Base-by-base conservation (phyloP, 2,888 invertebrate species). In the Pterostichus niger region DNA sequence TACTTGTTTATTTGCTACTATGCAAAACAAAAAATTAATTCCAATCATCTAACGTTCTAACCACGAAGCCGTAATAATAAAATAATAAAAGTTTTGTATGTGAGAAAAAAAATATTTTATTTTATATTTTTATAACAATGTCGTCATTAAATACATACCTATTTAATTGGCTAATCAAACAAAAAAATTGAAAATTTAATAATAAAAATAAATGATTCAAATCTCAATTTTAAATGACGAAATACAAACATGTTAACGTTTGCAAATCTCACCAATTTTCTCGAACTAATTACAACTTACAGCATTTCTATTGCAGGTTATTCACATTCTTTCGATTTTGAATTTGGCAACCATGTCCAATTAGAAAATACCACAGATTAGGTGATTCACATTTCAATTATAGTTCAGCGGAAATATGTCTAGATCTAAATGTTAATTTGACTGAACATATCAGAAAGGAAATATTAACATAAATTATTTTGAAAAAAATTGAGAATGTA, bases 371-470 rank as follows among this genome's bases (percentile, higher is more conserved):
- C 56, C 15, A 6, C 56, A 17, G 24, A 56, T 17, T 56, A 56
- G 17, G 24, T 56, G 56, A 56, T 17, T 56, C 56, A 56, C 10
- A 56, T 24, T 56, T 56, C 56, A 56, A 56, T 56, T 56, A 56
- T 7, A 9, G 56, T 56, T 56, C 56, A 56, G 17, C 15, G 56
- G 56, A 56, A 17, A 56, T 56, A 56, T 15, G 56, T 56, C 56
- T 17, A 1, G 17, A 52, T 13, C 0, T 52, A 46, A 24, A 40
- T 40, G 40, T 40, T 40, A 1, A 40, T 40, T 40, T 40, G 40
- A 40, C 40, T 9, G 40, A 5, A 40, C 40, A 40, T 40, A 7
- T 40, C 40, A 40, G 6, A 5, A 40, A 40, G 13, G 13, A 49
- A 49, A 49, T 49, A 49, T 49, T 49, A n/a, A 49, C 49, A 49